These are phyloP conservation scores for Anadara kagoshimensis DNA, from an alignment of 1,140 invertebrate genomes.

Conservation along the genomic window DNA sequence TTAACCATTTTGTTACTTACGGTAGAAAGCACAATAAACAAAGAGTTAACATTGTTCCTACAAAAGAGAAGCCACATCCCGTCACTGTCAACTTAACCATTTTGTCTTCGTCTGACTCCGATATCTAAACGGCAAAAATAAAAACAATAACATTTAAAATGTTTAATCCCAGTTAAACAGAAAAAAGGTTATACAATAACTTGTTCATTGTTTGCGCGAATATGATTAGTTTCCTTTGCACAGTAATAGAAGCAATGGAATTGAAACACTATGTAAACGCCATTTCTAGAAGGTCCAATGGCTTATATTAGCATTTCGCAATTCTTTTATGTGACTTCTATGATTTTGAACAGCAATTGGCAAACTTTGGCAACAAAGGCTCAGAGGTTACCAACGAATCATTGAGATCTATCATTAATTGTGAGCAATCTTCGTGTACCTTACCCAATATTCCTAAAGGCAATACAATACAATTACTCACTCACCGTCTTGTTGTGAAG, in stretches of 20 bases:
- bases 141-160: background rate
- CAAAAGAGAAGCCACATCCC: constrained; percentile 52
- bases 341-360: too few species aligned
- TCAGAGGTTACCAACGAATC: too few species aligned
- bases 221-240: background rate
- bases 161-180: background rate
- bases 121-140: constrained; percentile 26
- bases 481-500: constrained; percentile 32
- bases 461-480: too few species aligned
- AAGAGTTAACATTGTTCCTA: constrained; percentile 45
- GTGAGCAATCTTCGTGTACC: too few species aligned
- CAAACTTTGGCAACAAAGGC: too few species aligned
- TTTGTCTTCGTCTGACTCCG: constrained; percentile 35
- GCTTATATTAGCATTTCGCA: background rate
- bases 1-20: constrained; percentile 34
- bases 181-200: background rate
- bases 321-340: too few species aligned
- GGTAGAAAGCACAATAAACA: constrained; percentile 57
- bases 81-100: constrained; percentile 48
- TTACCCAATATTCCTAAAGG: too few species aligned
- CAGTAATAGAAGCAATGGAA: background rate
- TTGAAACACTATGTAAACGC: background rate
- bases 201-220: background rate
- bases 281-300: background rate
- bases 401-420: background rate